phyloP scores from a whole-genome alignment of 2,888 invertebrate species.

The Alcis repandata region DNA sequence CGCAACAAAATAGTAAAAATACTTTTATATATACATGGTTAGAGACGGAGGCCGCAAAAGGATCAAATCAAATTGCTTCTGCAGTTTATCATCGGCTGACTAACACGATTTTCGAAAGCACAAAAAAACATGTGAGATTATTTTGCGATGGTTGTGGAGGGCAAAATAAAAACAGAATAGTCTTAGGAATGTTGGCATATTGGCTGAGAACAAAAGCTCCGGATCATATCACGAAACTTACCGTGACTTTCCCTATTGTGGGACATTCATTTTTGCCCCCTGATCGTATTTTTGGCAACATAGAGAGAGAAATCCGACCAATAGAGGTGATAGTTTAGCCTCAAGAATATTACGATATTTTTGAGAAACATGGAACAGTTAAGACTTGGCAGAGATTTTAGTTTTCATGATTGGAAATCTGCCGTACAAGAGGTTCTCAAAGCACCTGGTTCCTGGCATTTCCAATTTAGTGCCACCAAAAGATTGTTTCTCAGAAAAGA shows the following conservation, averaged over 20 bases:
- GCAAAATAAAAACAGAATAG: constrained; percentile 77
- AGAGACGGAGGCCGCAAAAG: background rate
- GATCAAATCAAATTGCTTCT: constrained; percentile 1
- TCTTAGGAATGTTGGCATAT: constrained; percentile 12
- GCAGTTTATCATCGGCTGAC: background rate
- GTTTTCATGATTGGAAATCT: no score
- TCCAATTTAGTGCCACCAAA: no score
- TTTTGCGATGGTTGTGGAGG: constrained; percentile 4
- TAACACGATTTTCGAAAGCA: background rate
- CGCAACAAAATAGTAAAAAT: background rate
- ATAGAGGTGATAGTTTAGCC: background rate
- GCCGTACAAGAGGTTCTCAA: no score
- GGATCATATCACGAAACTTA: background rate
- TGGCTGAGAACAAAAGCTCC: background rate
- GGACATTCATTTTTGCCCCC: background rate
- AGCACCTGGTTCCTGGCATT: no score
- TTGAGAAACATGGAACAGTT: no score
- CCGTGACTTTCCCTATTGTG: constrained; percentile 1
- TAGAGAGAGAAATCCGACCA: background rate
- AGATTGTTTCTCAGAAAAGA: no score
- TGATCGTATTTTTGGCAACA: constrained; percentile 1
- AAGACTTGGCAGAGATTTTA: no score
- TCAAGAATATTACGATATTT: no score
- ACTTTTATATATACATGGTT: constrained; percentile 1
- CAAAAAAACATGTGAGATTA: background rate